Evolutionary conservation across 2,888 invertebrate species (phyloP), one percentile per base, ranked within the genome.

Genomic region (Calameuta idolon): DNA sequence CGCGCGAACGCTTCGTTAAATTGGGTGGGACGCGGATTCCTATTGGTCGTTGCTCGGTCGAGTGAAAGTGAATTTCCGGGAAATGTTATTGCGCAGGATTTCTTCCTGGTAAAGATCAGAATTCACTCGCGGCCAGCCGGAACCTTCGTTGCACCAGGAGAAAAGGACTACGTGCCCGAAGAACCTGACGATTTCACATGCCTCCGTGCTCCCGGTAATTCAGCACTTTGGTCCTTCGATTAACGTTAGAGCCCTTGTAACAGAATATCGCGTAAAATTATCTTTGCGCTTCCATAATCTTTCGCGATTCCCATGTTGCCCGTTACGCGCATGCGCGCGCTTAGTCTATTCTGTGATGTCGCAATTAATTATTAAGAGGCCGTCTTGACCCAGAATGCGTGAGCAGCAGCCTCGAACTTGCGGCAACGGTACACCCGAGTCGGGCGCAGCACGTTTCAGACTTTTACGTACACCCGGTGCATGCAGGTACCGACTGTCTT

Each of bases 51-150:
- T 55, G 55, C 55, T 55, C 55, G 74, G 82, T 85, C 87, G 83
- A 88, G 91, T 90, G 91, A 91, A 91, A 91, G 91, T 90, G 89
- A 90, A 88, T 90, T 90, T 90, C 90, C 87, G 86, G 87, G 89
- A 89, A 90, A 89, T 87, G 85, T 79, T 80, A 5, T 71, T 34
- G 71, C 31, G 12, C 33, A 31, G 71, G 34, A 31, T 12, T 34
- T 34, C 33, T 71, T 71, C 71, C 71, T 71, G 33, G 71, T 71
- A 71, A 31, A 31, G 31, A 31, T 23, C 23, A 23, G 23, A 55
- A 55, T 55, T 55, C 15, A 55, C 23, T 55, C 9, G 23, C 23
- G 55, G 0, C 55, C 23, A 23, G 55, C 9, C 23, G 55, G 23
- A 55, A 55, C 55, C 23, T 9, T 23, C 55, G 23, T 5, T 40